Base-by-base conservation (phyloP, 92 coral and sea anemone species). In the Palythoa caribaeorum region DNA sequence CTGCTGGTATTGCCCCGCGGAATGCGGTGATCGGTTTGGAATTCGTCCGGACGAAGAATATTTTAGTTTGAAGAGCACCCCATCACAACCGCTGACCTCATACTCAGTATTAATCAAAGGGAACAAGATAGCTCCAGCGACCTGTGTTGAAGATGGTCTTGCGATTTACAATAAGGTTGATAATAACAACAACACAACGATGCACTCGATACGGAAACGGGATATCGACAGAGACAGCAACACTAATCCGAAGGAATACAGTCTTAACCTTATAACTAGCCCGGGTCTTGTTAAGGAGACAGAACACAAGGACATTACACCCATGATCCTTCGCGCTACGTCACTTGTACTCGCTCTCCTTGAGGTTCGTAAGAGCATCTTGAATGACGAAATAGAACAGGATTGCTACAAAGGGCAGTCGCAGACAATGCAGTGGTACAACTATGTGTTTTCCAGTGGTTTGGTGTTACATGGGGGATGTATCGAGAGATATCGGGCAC, bases 401-500 rank as follows among this genome's bases (percentile, higher is more conserved):
- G 93, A 94, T 63, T 19, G 17, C 57, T 71, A 90, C 78, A 92
- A 89, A 51, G 77, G 73, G 17, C 87, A 76, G 52, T 87, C 93
- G 7, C 93, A 90, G n/a, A 89, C 96, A 19, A 94, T 94, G 96
- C 96, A 94, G 80, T 94, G 96, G 96, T 94, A 94, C 78, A 92
- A 86, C 17, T 90, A 94, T 57, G 89, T 94, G n/a, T 94, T 94
- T 80, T 94, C 96, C 28, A 88, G 94, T 52, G 88, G 92, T 11
- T 92, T 94, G 94, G 93, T 84, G 80, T 94, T 94, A 52, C 74
- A 78, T 52, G 93, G 93, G n/a, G 96, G 92, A 7, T 94, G 85
- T 75, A 90, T 94, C 84, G 93, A 92, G 68, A 94, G 96, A 70
- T 92, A 89, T 78, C 87, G 89, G 70, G 92, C 94, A 57, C 89